Evolutionary conservation across 2,113 vertebrate genomes (phyloP).

Genomic region (Heteronetta atricapilla): DNA sequence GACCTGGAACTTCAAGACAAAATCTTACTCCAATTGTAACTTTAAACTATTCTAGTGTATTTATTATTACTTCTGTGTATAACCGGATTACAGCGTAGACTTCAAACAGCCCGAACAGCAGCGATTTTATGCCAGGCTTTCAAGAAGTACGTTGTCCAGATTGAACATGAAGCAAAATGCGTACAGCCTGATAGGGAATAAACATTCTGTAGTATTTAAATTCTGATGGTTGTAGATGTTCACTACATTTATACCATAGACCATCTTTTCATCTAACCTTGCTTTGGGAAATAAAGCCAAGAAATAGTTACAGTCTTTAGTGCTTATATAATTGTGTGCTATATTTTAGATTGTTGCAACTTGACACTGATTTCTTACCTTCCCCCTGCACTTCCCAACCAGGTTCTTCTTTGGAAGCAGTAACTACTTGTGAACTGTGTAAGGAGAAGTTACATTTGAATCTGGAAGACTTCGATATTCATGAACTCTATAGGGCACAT

Average conservation of each 20-base stretch:
- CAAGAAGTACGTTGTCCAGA: background rate
- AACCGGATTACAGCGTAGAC: background rate
- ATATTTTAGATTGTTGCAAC: background rate
- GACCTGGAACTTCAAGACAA: background rate
- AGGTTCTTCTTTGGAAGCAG: slow-evolving; percentile 92
- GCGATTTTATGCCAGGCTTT: background rate
- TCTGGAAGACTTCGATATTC: slow-evolving; percentile 95
- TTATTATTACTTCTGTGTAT: background rate
- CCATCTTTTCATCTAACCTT: background rate
- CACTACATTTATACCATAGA: background rate
- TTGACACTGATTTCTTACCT: background rate
- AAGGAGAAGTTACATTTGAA: slow-evolving; percentile 94
- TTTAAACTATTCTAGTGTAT: background rate
- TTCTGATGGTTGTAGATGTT: background rate
- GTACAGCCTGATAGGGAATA: background rate
- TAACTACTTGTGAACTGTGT: slow-evolving; percentile 96
- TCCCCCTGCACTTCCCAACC: background rate
- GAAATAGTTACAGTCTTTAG: background rate
- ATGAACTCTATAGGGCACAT: slow-evolving; percentile 94
- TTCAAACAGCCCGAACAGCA: background rate
- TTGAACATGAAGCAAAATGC: background rate
- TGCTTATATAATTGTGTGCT: background rate
- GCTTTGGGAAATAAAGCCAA: background rate
- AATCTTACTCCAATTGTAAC: background rate
- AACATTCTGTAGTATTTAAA: background rate